Evolutionary conservation across 2,113 vertebrate genomes (phyloP).

Genomic region (Oxyura jamaicensis): DNA sequence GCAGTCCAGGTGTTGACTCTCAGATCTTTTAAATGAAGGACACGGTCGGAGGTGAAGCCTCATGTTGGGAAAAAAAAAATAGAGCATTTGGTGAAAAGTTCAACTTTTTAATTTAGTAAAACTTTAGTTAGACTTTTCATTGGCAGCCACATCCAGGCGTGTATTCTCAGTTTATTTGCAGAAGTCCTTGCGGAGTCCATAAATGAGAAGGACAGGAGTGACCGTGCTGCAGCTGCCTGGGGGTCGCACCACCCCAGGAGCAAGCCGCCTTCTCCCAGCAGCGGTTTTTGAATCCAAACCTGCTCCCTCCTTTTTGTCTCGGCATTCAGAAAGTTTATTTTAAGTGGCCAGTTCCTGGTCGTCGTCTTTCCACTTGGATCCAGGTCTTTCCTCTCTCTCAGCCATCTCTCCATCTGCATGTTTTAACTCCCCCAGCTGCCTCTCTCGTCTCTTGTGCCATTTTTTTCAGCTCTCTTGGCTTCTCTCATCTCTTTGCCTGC

Average conservation of each 20-base stretch:
- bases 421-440: constrained; percentile 77
- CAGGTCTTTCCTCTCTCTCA: constrained; percentile 77
- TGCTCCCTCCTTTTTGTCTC: accelerated
- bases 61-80: neutral
- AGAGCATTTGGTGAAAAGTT: neutral
- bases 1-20: accelerated
- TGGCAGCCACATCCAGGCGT: neutral
- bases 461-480: constrained; percentile 71
- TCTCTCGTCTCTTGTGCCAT: constrained; percentile 73
- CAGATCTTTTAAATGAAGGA: neutral
- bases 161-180: neutral
- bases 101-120: neutral
- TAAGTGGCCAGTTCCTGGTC: constrained; percentile 41
- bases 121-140: neutral
- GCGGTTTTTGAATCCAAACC: neutral
- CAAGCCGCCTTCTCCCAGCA: neutral
- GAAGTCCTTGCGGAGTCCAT: neutral
- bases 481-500: constrained; percentile 60
- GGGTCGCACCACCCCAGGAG: neutral
- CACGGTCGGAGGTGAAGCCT: neutral
- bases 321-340: constrained; percentile 8
- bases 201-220: neutral
- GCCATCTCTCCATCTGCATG: constrained; percentile 80
- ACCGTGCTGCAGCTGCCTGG: neutral
- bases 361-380: constrained; percentile 52